A percentile compares a stretch with the other conserved stretches of the same genome.
phyloP scores from a whole-genome alignment of 2,888 invertebrate species.

The Gisinianus flammeolus region DNA sequence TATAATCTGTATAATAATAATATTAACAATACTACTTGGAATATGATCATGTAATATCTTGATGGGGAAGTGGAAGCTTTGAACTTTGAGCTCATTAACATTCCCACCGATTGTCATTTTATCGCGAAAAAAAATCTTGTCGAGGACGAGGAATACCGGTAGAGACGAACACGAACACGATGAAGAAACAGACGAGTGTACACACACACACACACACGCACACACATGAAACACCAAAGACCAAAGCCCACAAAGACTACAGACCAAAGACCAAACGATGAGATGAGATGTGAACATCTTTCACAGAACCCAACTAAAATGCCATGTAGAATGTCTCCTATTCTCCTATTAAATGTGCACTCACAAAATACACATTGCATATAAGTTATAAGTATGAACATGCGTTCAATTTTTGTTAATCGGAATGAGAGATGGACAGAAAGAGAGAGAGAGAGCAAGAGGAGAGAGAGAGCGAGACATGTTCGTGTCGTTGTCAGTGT shows the following conservation, averaged over 20 bases:
- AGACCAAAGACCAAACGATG: too few species aligned
- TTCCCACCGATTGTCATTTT: slow-evolving; percentile 45
- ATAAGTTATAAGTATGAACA: slow-evolving; percentile 11
- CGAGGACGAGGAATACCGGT: slow-evolving; percentile 28
- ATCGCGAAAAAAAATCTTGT: slow-evolving; percentile 44
- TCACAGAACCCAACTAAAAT: too few species aligned
- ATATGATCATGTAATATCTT: not conserved
- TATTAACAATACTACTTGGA: not conserved
- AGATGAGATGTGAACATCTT: too few species aligned
- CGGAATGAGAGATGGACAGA: not conserved
- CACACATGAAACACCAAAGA: not conserved
- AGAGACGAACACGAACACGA: slow-evolving; percentile 17
- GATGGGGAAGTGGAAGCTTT: not conserved
- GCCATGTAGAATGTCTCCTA: too few species aligned
- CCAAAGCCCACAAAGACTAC: not conserved
- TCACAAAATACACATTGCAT: not conserved
- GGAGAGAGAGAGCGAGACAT: too few species aligned
- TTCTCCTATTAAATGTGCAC: not conserved
- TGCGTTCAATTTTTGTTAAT: not conserved
- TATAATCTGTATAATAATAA: not conserved
- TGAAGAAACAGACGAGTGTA: slow-evolving; percentile 8
- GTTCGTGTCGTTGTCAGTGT: slow-evolving; percentile 3
- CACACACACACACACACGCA: not conserved
- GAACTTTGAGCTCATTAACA: slow-evolving; percentile 39
- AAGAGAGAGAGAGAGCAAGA: not conserved